Conservation (phyloP, 2,888 invertebrate genomes). For the Myopa testacea region DNA sequence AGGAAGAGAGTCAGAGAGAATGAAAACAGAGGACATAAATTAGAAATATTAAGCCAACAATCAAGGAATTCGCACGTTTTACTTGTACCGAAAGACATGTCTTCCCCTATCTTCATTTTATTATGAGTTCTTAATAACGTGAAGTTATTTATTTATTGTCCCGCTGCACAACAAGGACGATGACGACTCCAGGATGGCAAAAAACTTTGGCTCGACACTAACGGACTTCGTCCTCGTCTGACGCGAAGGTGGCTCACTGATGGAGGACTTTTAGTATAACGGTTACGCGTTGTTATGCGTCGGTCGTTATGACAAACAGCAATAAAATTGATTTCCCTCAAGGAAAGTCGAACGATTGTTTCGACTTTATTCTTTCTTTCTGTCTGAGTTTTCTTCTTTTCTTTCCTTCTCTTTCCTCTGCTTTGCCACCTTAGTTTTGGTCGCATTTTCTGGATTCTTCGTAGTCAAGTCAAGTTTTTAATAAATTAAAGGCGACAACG, state of each 20-base stretch:
- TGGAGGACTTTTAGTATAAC: too few relatives aligned
- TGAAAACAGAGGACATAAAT: not conserved
- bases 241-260: not conserved
- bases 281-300: not conserved
- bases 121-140: conserved; percentile 12
- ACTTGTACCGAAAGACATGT: not conserved
- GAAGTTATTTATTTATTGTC: not conserved
- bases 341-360: conserved; percentile 38
- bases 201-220: not conserved
- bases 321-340: conserved; percentile 51
- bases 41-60: not conserved
- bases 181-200: not conserved
- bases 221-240: not conserved
- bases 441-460: not conserved
- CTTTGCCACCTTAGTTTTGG: not conserved
- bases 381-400: not conserved
- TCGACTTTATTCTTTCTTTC: not conserved
- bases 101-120: not conserved
- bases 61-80: not conserved
- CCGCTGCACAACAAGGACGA: not conserved
- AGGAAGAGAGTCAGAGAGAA: too few relatives aligned
- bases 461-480: not conserved
- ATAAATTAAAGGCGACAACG: conserved; percentile 7
- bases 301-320: conserved; percentile 25
- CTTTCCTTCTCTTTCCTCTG: not conserved